Evolutionary conservation across 1,140 invertebrate genomes (phyloP).

Genomic region (Penaeus vannamei): DNA sequence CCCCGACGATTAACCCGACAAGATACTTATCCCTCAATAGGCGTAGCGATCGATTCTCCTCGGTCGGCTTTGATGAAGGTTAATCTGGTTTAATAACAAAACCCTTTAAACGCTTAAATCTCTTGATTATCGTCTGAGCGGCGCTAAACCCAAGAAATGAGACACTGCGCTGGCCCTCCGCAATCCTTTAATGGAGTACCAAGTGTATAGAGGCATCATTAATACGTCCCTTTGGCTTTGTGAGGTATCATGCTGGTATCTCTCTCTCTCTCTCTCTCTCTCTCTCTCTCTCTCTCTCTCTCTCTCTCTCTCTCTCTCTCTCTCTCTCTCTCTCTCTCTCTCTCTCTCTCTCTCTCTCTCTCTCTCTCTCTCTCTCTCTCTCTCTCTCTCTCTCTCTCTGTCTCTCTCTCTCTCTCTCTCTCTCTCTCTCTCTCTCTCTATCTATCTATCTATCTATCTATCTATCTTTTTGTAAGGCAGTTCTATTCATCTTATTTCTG

Average conservation of each 20-base stretch:
- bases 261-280: not conserved
- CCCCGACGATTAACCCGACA: not conserved
- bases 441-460: too few relatives aligned
- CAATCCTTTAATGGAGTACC: slow-evolving; percentile 48
- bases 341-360: not conserved
- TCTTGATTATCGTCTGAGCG: not conserved
- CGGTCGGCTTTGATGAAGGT: slow-evolving; percentile 11
- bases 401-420: too few relatives aligned
- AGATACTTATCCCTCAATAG: not conserved
- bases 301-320: not conserved
- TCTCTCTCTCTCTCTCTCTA: not conserved
- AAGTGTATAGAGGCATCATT: too few relatives aligned
- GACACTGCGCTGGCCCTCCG: not conserved
- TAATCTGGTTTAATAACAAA: slow-evolving; percentile 61
- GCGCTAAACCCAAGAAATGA: slow-evolving; percentile 31
- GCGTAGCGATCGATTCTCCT: slow-evolving; percentile 47
- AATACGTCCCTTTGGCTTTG: too few relatives aligned
- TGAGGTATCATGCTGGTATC: not conserved
- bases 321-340: slow-evolving; percentile 19
- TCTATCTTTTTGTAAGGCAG: too few relatives aligned
- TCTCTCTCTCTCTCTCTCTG: not conserved
- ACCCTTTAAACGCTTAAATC: slow-evolving; percentile 51
- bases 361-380: not conserved
- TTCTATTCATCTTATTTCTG: too few relatives aligned
- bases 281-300: not conserved